phyloP scores from a whole-genome alignment of 2,113 vertebrate species.

The Corythornis cristatus region DNA sequence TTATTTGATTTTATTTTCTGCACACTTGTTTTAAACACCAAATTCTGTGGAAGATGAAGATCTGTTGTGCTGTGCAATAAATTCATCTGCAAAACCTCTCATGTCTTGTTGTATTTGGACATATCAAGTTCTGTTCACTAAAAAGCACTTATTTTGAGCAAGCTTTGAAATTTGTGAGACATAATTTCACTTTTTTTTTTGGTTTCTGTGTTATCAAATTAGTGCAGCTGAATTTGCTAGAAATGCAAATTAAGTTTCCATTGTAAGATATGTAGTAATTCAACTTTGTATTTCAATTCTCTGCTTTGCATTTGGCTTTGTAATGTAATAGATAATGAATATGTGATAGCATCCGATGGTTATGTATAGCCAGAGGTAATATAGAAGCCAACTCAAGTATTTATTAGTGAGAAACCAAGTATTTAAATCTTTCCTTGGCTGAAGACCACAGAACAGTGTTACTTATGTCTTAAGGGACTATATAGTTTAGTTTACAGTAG shows the following conservation, averaged over 20 bases:
- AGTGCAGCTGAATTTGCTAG: not conserved
- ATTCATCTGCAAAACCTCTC: not conserved
- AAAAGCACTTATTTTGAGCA: not conserved
- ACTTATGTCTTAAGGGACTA: constrained; percentile 20
- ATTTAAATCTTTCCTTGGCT: constrained; percentile 24
- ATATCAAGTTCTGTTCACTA: not conserved
- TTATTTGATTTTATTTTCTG: not conserved
- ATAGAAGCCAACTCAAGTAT: not conserved
- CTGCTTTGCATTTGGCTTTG: not conserved
- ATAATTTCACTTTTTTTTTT: not conserved
- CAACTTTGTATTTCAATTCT: not conserved
- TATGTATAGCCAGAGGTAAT: not conserved
- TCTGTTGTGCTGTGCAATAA: not conserved
- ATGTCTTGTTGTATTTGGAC: not conserved
- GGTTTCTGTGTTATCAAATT: not conserved
- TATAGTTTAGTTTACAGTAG: constrained; percentile 15
- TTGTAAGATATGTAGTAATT: not conserved
- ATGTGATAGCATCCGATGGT: not conserved
- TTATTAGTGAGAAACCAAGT: not conserved
- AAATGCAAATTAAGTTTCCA: not conserved
- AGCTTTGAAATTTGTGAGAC: not conserved
- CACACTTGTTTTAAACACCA: not conserved
- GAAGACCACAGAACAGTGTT: not conserved
- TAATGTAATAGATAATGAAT: not conserved
- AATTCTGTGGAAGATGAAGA: not conserved